phyloP scores from a whole-genome alignment of 2,888 invertebrate species.

The Eucera pruinosa region DNA sequence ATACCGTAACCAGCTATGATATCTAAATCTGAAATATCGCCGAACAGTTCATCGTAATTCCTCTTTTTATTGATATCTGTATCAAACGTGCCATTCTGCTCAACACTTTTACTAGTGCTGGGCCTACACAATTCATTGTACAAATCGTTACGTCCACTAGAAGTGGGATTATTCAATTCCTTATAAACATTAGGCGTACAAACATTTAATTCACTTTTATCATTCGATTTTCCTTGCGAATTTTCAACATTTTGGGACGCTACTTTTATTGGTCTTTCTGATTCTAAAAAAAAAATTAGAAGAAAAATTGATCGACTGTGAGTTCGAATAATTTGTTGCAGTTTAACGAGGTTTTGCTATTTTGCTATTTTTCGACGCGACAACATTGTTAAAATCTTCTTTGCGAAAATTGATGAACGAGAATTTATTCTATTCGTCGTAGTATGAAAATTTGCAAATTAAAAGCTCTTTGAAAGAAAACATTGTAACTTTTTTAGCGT shows the following conservation, averaged over 20 bases:
- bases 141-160: conserved; percentile 1
- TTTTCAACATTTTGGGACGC: background rate
- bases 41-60: conserved; percentile 88
- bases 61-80: conserved; percentile 84
- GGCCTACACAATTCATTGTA: background rate
- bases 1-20: conserved; percentile 38
- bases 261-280: background rate
- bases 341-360: too few relatives aligned
- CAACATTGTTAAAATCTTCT: too few relatives aligned
- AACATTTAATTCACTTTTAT: background rate
- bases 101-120: conserved; percentile 9
- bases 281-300: background rate
- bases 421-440: too few relatives aligned
- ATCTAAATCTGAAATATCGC: conserved; percentile 61
- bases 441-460: too few relatives aligned
- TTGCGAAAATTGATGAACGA: conserved; percentile 5
- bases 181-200: background rate
- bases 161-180: background rate
- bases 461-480: too few relatives aligned
- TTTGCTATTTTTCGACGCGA: too few relatives aligned
- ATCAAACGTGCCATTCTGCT: background rate
- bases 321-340: background rate
- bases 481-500: too few relatives aligned
- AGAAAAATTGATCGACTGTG: too few relatives aligned
- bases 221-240: background rate